Evolutionary conservation across 2,113 vertebrate species (phyloP), one percentile per base, ranked within the genome.

Genomic region (Calidris pygmaea): DNA sequence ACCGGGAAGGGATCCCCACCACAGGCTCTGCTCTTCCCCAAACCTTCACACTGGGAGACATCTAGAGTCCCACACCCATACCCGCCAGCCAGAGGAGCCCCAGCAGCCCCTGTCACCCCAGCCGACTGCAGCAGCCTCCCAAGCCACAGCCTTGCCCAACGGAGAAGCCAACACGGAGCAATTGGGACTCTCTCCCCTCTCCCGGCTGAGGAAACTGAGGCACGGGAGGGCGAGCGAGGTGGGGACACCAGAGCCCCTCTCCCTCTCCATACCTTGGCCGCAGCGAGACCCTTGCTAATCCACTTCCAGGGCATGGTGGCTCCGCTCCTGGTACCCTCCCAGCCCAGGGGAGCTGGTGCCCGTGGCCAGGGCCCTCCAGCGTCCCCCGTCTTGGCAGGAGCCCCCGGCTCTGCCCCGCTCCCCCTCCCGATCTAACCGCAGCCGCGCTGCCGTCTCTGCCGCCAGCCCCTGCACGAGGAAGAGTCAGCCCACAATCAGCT

Each of bases 401-500:
- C 23, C 74, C 16, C 37, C 1, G 1, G 39, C 24, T 91, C 65
- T 82, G 53, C 50, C 85, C 43, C 1, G 2, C 48, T 65, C 32
- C 67, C 93, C 66, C 26, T 30, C 37, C 15, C 1, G 1, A 13
- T 35, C 93, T 85, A 84, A 32, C 58, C 3, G 1, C 94, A 93
- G 85, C 50, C 3, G 0, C 3, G 3, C 96, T 45, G 85, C 81
- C 1, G 2, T 14, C 66, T 55, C n/a, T 65, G 75, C 82, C 1
- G 3, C 45, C 95, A 83, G 80, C 45, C 47, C 27, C 67, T 60
- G 29, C 87, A 82, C 12, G 2, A 88, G 87, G 58, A 77, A 94
- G 82, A 95, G 95, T 98, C 97, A 97, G 97, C 95, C 98, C 96
- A 43, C 56, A 43, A 97, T 98, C 97, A 98, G 97, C 98, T 98